Base-by-base conservation (phyloP, 2,797 vertebrate genomes). In the Artibeus lituratus region DNA sequence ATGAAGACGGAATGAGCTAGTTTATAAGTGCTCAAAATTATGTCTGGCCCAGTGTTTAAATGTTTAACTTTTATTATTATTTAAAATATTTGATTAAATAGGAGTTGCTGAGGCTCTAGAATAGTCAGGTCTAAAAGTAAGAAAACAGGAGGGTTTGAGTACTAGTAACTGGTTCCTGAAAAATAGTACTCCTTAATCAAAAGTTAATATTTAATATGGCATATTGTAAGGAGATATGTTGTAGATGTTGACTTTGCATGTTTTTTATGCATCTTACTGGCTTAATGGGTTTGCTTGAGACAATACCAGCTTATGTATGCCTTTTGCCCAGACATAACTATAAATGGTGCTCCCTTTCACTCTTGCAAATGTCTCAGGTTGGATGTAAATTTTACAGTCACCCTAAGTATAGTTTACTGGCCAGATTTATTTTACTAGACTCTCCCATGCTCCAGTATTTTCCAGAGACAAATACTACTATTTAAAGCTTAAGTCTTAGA, bases 401-500 rank as follows among this genome's bases (percentile, higher is more conserved):
- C 42, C 14, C 22, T 80, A 77, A 94, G 22, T 93, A 26, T 88
- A 86, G 35, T 65, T 86, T 74, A 83, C 24, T 91, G 49, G 19
- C 42, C 29, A 15, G 16, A 42, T 91, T 95, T 77, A 85, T 81
- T 96, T 96, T 93, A 42, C 15, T 84, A 49, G 35, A 73, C n/a
- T 84, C 19, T 85, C 26, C 53, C 59, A 73, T 90, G 69, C 39
- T 19, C 55, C 37, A 81, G 22, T 83, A 84, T 84, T 51, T 90
- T 78, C 35, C 85, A 69, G 83, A 87, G 70, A 47, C 44, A 85
- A 21, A 42, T 47, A 76, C 8, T 86, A 42, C 39, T 91, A 18
- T 94, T 80, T 92, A 86, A 93, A 94, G 51, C 26, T 93, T 51
- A 93, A 47, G 11, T 83, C 87, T 91, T 89, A 76, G 47, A 55